These are phyloP conservation scores for Clavelina lepadiformis DNA, from an alignment of 23 tunicate species.

Conservation along the genomic window DNA sequence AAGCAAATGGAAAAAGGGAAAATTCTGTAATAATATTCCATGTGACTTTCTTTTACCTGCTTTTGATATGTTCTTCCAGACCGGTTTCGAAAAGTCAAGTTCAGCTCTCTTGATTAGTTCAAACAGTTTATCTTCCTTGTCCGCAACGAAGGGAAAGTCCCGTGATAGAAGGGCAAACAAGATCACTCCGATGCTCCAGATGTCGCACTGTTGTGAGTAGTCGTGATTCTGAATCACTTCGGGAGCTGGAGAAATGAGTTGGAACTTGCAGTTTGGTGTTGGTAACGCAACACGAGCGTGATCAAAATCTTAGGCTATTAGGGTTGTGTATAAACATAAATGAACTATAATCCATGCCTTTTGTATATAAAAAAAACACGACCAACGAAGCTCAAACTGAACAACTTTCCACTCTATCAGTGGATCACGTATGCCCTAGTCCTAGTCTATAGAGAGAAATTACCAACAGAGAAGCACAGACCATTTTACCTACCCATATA, in stretches of 20 bases:
- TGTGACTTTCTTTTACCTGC: constrained; percentile 29
- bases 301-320: no score
- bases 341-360: no score
- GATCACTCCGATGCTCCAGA: constrained; percentile 94
- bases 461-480: not conserved
- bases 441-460: no score
- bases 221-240: constrained; percentile 95
- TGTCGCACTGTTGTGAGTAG: constrained; percentile 91
- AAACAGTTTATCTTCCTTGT: constrained; percentile 77
- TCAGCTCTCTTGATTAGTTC: constrained; percentile 79
- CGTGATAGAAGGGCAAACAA: constrained; percentile 62
- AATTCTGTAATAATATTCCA: no score
- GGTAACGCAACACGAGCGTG: no score
- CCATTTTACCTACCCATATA: constrained; percentile 70
- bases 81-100: constrained; percentile 55
- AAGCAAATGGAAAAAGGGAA: no score
- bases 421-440: no score
- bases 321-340: no score
- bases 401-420: no score
- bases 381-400: no score
- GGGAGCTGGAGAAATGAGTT: constrained; percentile 71
- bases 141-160: constrained; percentile 90
- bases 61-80: constrained; percentile 57
- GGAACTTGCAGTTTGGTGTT: no score
- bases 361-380: no score